Percentiles rank a stretch among this genome's conserved stretches.
Conservation (phyloP, 1,140 invertebrate genomes). For the Drosophila biarmipes region DNA sequence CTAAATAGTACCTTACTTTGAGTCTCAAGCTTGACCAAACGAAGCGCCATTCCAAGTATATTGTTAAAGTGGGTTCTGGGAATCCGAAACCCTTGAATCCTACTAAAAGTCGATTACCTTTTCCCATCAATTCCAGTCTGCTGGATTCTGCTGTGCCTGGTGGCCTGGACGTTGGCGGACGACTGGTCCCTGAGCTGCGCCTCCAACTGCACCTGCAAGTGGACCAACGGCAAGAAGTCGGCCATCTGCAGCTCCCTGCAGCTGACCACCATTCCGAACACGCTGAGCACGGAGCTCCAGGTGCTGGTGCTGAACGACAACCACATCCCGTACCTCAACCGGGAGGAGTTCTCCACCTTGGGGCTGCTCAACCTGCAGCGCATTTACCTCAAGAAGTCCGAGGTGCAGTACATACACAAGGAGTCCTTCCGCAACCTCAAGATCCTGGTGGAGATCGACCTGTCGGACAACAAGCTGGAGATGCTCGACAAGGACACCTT, state of each 20-base stretch:
- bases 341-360: conserved; percentile 91
- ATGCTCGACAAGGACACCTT: conserved; percentile 90
- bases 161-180: conserved; percentile 86
- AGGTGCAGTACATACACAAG: conserved; percentile 90
- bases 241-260: conserved; percentile 92
- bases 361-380: conserved; percentile 93
- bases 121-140: conserved; percentile 13
- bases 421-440: conserved; percentile 94
- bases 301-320: conserved; percentile 93
- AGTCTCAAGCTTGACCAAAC: too few relatives aligned
- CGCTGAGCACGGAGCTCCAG: conserved; percentile 92
- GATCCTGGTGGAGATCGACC: conserved; percentile 94
- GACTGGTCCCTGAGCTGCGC: conserved; percentile 92
- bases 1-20: too few relatives aligned
- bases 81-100: too few relatives aligned
- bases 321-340: conserved; percentile 89
- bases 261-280: conserved; percentile 89
- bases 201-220: conserved; percentile 94
- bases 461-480: conserved; percentile 90
- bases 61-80: too few relatives aligned
- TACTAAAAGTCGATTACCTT: too few relatives aligned
- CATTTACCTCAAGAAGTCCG: conserved; percentile 90
- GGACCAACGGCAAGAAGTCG: conserved; percentile 94
- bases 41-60: too few relatives aligned
- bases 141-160: conserved; percentile 53